Base-by-base conservation (phyloP, 2,888 invertebrate genomes). In the Hemicrepidius hirtus region DNA sequence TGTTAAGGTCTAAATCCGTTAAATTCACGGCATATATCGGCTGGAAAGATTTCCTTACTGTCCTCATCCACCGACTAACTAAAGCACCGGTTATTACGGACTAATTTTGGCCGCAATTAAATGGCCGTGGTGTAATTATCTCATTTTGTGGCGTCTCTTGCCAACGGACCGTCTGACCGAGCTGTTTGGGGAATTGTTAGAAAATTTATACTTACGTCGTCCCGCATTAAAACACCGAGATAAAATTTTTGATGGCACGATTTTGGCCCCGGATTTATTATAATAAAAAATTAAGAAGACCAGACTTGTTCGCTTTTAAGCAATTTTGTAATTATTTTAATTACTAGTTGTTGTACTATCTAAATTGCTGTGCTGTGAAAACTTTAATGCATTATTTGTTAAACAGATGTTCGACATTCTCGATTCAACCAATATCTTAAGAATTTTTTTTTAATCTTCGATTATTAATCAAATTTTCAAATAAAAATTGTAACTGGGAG, bases 81-180 rank as follows among this genome's bases (percentile, higher is more conserved):
- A 82, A 83, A 83, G 84, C 83, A 82, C 84, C 84, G 82, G 83
- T 84, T 85, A 85, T 85, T 85, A 85, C 84, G 79, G 81, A 83
- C 85, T 85, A 85, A 85, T 85, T 83, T 85, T 83, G 82, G 80
- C 80, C 83, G 84, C 85, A 86, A 85, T 85, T 85, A 85, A 86
- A 85, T 84, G 79, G 80, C 82, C 82, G 81, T 57, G 24, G 76
- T 82, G 85, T 85, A 85, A 85, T 85, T 85, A 85, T 85, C 84
- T 85, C 84, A 85, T 85, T 85, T 84, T 84, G 83, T 85, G 85
- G 85, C 85, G 85, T 85, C 85, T 85, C 85, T 83, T 79, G 77
- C 78, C 78, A 81, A 80, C 80, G 80, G 81, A 80, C 79, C 77
- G 80, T 80, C 81, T 79, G 79, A 76, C 81, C 75, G 77, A 75